A percentile compares a stretch with the other conserved stretches of the same genome.
Evolutionary conservation across 2,113 vertebrate species (phyloP).

Genomic region (Xiphorhynchus elegans): DNA sequence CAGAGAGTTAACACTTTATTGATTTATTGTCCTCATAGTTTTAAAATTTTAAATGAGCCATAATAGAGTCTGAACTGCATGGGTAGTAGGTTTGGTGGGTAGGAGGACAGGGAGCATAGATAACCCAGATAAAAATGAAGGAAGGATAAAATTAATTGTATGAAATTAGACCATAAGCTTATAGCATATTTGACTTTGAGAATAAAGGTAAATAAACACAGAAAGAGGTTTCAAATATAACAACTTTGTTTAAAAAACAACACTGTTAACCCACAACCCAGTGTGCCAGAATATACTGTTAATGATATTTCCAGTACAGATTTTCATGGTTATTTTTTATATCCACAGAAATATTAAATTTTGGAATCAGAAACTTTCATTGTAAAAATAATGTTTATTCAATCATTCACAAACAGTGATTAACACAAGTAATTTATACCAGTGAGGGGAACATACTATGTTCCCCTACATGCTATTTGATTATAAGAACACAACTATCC

Average conservation of each 20-base stretch:
- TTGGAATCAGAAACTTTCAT: neutral
- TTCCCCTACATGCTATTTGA: too few species aligned
- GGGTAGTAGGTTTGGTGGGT: neutral
- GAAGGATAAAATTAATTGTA: neutral
- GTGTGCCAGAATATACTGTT: neutral
- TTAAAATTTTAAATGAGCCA: neutral
- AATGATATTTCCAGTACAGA: neutral
- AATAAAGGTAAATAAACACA: neutral
- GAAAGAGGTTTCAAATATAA: neutral
- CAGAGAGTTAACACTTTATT: constrained; percentile 20
- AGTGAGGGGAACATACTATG: neutral
- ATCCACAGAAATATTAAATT: neutral
- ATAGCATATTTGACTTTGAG: neutral
- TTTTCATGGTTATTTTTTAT: neutral
- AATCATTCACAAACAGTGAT: neutral
- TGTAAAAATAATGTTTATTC: neutral
- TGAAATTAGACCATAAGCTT: neutral
- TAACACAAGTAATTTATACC: neutral
- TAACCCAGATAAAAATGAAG: neutral
- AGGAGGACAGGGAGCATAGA: neutral
- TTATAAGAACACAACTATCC: neutral
- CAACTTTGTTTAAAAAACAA: rapidly evolving
- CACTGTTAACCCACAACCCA: neutral
- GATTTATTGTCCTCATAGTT: neutral
- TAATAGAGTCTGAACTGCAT: neutral